Evolutionary conservation across 2,113 vertebrate species (phyloP), one percentile per base, ranked within the genome.

Genomic region (Oceanodroma tethys): DNA sequence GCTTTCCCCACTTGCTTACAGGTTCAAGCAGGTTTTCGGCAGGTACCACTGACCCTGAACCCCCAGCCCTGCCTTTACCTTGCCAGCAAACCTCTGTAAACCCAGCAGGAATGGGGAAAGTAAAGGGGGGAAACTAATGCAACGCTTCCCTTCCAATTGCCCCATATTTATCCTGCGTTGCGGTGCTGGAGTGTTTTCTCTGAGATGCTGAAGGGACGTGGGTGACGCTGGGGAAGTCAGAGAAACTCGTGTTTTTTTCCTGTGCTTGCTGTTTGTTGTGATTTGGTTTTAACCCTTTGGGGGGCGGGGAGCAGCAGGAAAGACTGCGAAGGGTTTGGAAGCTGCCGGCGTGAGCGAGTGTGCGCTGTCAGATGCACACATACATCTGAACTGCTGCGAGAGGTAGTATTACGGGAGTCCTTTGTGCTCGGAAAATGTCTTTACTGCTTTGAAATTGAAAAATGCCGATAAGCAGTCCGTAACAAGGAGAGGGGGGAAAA

Each of bases 201-300:
- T 38, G 25, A 0, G 38, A 21, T 81, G 52, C 72, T 1, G 8
- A 43, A 84, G 86, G 20, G 63, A 79, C 9, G 23, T 45, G 81
- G 66, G 34, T 79, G 92, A 95, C 89, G 63, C 60, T 90, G 79
- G 80, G 50, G 53, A 94, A 97, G 80, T 95, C 81, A 3, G 80
- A 93, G 88, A 81, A 96, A 97, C 96, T 97, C 81, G 20, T 83
- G 90, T 78, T 56, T 78, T 9, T 36, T 10, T 21, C 40, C 58
- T 56, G 76, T 72, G 82, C 67, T 94, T 60, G 34, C 67, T 92
- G 91, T 89, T 95, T 96, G 95, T 96, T 97, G 94, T 97, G 94
- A 91, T 97, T 97, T 96, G 83, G 80, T 95, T 95, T 93, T 95
- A 96, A 95, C 94, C 92, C 96, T 93, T 90, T 71, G 62, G 9